Base-by-base conservation (phyloP, 2,888 invertebrate genomes). In the Thera obeliscata region DNA sequence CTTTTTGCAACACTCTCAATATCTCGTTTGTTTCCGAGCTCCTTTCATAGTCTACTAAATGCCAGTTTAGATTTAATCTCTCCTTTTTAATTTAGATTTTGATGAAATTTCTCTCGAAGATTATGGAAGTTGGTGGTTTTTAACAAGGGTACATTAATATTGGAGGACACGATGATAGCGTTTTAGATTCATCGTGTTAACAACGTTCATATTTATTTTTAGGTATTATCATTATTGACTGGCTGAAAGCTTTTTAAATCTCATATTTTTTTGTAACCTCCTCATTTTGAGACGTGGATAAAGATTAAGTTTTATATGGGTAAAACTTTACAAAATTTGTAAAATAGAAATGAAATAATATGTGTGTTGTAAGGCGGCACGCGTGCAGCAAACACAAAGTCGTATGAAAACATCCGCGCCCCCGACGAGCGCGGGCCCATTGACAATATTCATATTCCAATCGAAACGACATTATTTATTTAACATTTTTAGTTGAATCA, bases 71-170 rank as follows among this genome's bases (percentile, higher is more conserved):
- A 81, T 81, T 78, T 76, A 80, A 78, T 80, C 74, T 69, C 63
- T 58, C 63, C 67, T 77, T 81, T 80, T 80, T 76, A 74, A 81
- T 81, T 77, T 78, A 62, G 76, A 64, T 75, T 76, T 67, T 71
- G 75, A 76, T 73, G 70, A 76, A 80, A 74, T 78, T 81, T 75
- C 67, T 65, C 64, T 54, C 66, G 67, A 52, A 38, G 61, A 68
- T 68, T 68, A 68, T 57, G 62, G 8, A 61, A 70, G 65, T 69
- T 71, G 33, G 67, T 12, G 56, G 62, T 66, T 63, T 58, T 66
- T 48, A 54, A 56, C 56, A 55, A 35, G 35, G 36, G 22, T 8
- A 60, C 49, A 12, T 59, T 48, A 57, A 67, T 56, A 60, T 52
- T 56, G 55, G n/a, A 36, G 57, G n/a, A 12, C 46, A 58, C 48